Base-by-base conservation (phyloP, 2,888 invertebrate species). In the Coleophora flavipennella region DNA sequence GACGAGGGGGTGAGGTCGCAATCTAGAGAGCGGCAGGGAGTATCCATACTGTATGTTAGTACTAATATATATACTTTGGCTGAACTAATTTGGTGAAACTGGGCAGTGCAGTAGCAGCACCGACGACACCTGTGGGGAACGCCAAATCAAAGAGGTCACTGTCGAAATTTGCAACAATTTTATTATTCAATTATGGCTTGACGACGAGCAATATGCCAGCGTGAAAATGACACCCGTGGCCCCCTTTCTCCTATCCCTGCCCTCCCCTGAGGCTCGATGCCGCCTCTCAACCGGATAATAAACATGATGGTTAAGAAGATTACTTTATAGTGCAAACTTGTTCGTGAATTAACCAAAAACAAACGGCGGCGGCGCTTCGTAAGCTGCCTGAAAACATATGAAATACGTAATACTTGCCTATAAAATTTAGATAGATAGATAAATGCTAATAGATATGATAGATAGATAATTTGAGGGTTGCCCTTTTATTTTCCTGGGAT, bases 141-240 rank as follows among this genome's bases (percentile, higher is more conserved):
- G 55, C 41, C 55, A 55, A 71, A 64, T 69, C 64, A 69, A 68
- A 69, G 57, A 58, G 60, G 57, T 51, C 50, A 32, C 38, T 43
- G 48, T 55, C 60, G 49, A 70, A 73, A 69, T 67, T 64, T 59
- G 62, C 60, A 51, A 64, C 67, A 67, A 69, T 75, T 76, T 70
- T 69, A 69, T 73, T 70, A 78, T 73, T 73, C 68, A 73, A 78
- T 77, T 74, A 72, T 57, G 57, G 55, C 57, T 57, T 63, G 57
- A 58, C 65, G 62, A 59, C 65, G 66, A 58, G 65, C 67, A 68
- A 69, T 70, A 69, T 66, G 68, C 51, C 63, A 51, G 65, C 69
- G 70, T 67, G 71, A 72, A 73, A 72, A 72, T 70, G 75, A 72
- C 68, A 75, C 73, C 67, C 58, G 44, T 39, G 48, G 46, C 46